Evolutionary conservation across 1,140 invertebrate species (phyloP).

Genomic region (Cydia strobilella): DNA sequence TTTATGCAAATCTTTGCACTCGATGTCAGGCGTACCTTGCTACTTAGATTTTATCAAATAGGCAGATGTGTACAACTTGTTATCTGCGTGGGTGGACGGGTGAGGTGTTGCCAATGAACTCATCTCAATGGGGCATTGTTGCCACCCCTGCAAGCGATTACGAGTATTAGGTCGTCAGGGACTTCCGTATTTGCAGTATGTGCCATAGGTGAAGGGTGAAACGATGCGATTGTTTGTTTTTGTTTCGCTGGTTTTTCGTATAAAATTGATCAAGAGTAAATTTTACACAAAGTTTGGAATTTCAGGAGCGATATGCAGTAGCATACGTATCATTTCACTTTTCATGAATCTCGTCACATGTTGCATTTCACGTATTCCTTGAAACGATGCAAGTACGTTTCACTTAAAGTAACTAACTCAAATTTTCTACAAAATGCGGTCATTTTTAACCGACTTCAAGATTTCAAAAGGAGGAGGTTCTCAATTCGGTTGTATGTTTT

Average conservation of each 20-base stretch:
- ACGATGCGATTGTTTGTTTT: neutral
- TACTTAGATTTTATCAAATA: conserved; percentile 55
- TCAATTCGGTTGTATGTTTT: too few relatives aligned
- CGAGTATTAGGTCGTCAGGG: conserved; percentile 43
- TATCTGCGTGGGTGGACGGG: conserved; percentile 76
- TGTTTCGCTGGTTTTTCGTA: too few relatives aligned
- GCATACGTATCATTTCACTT: too few relatives aligned
- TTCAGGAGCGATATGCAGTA: too few relatives aligned
- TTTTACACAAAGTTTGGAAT: too few relatives aligned
- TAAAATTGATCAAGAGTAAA: neutral
- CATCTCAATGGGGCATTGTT: conserved; percentile 73
- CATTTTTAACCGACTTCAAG: too few relatives aligned
- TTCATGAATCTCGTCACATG: too few relatives aligned
- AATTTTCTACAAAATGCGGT: too few relatives aligned
- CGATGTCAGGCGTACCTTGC: conserved; percentile 12
- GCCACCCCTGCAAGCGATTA: conserved; percentile 58
- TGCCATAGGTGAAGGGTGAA: conserved; percentile 37
- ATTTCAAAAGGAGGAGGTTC: too few relatives aligned
- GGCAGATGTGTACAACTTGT: conserved; percentile 76
- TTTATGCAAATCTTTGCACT: conserved; percentile 31
- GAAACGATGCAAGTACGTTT: too few relatives aligned
- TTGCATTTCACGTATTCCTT: too few relatives aligned
- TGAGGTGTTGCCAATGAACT: conserved; percentile 65
- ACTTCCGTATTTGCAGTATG: conserved; percentile 69
- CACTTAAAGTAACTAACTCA: too few relatives aligned